Conservation (phyloP, 2,888 invertebrate genomes). For the Polia nebulosa region DNA sequence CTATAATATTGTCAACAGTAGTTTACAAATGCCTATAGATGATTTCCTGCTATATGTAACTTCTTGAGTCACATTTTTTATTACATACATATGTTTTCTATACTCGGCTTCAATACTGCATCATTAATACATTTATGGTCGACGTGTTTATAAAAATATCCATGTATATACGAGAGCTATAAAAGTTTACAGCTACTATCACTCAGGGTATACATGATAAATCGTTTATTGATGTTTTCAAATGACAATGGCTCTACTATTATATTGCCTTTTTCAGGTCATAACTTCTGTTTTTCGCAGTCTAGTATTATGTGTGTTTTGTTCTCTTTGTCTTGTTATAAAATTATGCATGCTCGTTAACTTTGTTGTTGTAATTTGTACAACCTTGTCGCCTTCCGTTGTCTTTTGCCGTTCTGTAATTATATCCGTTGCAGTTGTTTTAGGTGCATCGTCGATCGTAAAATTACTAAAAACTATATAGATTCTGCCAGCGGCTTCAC, state of each 20-base stretch:
- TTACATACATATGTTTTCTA: not conserved
- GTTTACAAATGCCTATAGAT: not conserved
- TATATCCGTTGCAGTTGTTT: constrained; percentile 23
- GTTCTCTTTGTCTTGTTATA: not conserved
- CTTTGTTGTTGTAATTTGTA: constrained; percentile 30
- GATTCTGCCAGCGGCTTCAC: no score
- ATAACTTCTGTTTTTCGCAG: constrained; percentile 23
- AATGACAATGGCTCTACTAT: constrained; percentile 17
- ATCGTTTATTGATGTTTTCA: constrained; percentile 34
- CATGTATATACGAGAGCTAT: constrained; percentile 4
- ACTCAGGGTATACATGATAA: constrained; percentile 33
- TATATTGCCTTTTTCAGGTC: constrained; percentile 24
- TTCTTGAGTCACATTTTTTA: constrained; percentile 5
- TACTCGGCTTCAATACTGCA: not conserved
- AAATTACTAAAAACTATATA: not conserved
- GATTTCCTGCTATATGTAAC: not conserved
- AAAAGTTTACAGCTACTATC: constrained; percentile 28
- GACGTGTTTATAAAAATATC: constrained; percentile 28
- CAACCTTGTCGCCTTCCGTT: constrained; percentile 28
- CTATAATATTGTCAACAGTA: not conserved
- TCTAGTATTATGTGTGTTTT: constrained; percentile 20
- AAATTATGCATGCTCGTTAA: constrained; percentile 33
- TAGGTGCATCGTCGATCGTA: not conserved
- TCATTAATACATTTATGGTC: constrained; percentile 24
- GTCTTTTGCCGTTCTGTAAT: constrained; percentile 8